Evolutionary conservation across 2,113 vertebrate genomes (phyloP), one percentile per base, ranked within the genome.

Genomic region (Sturnus vulgaris): DNA sequence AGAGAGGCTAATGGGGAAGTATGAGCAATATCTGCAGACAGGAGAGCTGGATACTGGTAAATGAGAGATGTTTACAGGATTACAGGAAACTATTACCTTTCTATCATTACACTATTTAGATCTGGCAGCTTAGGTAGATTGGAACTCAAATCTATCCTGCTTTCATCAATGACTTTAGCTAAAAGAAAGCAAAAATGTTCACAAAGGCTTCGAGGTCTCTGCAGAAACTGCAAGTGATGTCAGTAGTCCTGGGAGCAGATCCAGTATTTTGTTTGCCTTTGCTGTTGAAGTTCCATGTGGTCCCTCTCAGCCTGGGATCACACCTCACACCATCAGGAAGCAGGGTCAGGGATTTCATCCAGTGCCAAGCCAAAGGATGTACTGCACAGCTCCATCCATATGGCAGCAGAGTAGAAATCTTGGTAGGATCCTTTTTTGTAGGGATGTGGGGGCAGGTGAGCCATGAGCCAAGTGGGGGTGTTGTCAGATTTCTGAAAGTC

Each of bases 401-500:
- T 1, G 23, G 60, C 86, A 88, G 65, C 57, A 52, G 40, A 70
- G 27, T 5, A 56, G 25, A 52, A 81, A 64, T 40, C 27, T 64
- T 17, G 7, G 61, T 40, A 60, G 60, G 33, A 64, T 75, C 25
- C 46, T 78, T 77, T 42, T 47, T 13, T 50, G 28, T 28, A 30
- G 65, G 35, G 46, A 28, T 71, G 35, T 37, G 64, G 56, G 52
- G 47, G 53, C 71, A 88, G 66, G 17, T 15, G 35, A 88, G 42
- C 49, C 72, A 49, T 77, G 47, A 83, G 47, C 71, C 20, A 49
- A 49, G 47, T 9, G 20, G 11, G 27, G 52, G 10, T 71, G 25
- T 78, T 83, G 47, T 63, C 82, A 93, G 52, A n/a, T 73, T 50
- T 83, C 86, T 88, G 70, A 31, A 80, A 56, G 53, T 53, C 86